These are phyloP conservation scores for Pionites leucogaster DNA, from an alignment of 2,113 vertebrate genomes.

Conservation along the genomic window DNA sequence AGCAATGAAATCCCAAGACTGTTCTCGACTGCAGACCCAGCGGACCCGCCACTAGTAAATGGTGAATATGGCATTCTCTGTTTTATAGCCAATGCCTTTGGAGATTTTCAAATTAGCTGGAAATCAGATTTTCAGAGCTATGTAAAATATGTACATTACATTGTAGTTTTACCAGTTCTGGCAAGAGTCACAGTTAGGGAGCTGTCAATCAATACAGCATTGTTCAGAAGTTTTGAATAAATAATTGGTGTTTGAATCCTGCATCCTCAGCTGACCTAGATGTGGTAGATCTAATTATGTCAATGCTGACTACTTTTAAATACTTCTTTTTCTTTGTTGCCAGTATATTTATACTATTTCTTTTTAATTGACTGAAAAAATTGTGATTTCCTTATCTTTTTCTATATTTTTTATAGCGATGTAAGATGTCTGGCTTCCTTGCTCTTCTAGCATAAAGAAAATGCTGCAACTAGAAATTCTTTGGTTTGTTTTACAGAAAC, in stretches of 20 bases:
- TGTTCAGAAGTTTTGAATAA: constrained; percentile 51
- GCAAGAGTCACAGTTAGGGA: neutral
- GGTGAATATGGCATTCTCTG: neutral
- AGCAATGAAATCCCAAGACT: neutral
- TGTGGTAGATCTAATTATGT: constrained; percentile 52
- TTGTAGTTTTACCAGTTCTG: neutral
- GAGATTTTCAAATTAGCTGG: neutral
- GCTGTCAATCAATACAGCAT: neutral
- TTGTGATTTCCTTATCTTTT: neutral
- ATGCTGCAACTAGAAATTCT: neutral
- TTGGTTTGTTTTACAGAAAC: neutral
- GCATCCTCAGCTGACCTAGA: constrained; percentile 41
- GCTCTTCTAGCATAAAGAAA: neutral
- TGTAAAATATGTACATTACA: neutral
- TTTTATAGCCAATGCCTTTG: neutral
- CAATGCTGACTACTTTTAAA: neutral
- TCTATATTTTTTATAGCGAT: neutral
- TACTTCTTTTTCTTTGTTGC: neutral
- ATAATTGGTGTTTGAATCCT: constrained; percentile 17
- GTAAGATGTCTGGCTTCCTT: neutral
- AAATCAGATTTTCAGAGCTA: neutral
- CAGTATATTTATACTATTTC: neutral
- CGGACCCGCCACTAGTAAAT: neutral
- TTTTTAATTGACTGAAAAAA: neutral
- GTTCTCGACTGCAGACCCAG: neutral